Percentiles rank a stretch among this genome's conserved stretches.
These are phyloP conservation scores for Rhinolophus sinicus DNA, from an alignment of 2,113 vertebrate genomes.

Conservation along the genomic window DNA sequence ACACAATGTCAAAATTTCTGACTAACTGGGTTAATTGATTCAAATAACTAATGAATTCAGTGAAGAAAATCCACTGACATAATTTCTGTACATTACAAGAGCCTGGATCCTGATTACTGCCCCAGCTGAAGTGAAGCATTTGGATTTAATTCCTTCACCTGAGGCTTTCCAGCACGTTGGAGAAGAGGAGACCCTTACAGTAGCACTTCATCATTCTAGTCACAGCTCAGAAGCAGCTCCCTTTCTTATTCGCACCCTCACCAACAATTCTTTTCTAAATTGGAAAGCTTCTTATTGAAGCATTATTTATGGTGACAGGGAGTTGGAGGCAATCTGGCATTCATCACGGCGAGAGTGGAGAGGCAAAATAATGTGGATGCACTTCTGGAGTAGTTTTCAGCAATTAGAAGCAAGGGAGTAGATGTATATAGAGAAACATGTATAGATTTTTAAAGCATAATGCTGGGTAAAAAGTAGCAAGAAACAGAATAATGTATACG, in stretches of 20 bases:
- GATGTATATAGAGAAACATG: not conserved
- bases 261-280: conserved; percentile 57
- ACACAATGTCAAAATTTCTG: not conserved
- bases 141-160: not conserved
- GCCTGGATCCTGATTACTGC: not conserved
- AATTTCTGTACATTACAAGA: not conserved
- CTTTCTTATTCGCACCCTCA: not conserved
- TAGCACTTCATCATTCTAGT: not conserved
- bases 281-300: conserved; percentile 24
- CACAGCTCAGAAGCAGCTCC: conserved; percentile 2
- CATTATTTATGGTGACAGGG: conserved; percentile 64
- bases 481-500: not conserved
- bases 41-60: not conserved
- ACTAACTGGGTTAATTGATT: not conserved
- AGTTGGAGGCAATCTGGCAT: conserved; percentile 40
- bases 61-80: not conserved
- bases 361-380: not conserved
- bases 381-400: conserved; percentile 8
- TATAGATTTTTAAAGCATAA: not conserved
- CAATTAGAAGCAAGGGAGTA: conserved; percentile 25
- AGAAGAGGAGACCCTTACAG: not conserved
- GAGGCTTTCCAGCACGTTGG: not conserved
- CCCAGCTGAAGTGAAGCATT: not conserved
- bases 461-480: not conserved
- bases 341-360: conserved; percentile 20